A percentile compares a stretch with the other conserved stretches of the same genome.
Conservation (phyloP, 2,888 invertebrate genomes). For the Ethmia dodecea region DNA sequence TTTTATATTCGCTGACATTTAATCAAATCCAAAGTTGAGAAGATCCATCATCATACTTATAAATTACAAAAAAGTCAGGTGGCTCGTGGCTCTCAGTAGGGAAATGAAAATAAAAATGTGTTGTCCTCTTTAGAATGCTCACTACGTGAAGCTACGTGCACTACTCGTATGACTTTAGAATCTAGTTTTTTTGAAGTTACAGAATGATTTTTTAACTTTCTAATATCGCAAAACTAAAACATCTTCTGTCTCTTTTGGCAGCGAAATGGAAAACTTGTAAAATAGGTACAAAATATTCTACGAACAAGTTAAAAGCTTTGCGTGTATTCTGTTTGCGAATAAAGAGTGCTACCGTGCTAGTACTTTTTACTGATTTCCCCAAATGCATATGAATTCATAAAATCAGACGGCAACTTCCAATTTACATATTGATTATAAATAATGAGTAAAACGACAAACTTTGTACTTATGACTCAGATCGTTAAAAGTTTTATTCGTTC, state of each 20-base stretch:
- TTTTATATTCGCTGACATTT: not conserved
- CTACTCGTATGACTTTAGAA: no score
- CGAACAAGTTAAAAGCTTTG: slow-evolving; percentile 13
- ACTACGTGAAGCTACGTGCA: no score
- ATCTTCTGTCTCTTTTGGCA: not conserved
- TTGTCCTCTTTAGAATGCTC: no score
- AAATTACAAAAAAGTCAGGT: not conserved
- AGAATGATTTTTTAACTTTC: not conserved
- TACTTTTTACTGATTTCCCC: slow-evolving; percentile 38
- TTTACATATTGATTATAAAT: no score
- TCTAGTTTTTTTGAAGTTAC: no score
- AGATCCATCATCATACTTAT: not conserved
- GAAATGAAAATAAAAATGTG: slow-evolving; percentile 1
- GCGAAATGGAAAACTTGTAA: slow-evolving; percentile 5
- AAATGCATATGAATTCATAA: slow-evolving; percentile 36
- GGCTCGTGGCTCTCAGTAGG: not conserved
- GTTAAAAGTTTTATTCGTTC: no score
- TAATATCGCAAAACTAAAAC: not conserved
- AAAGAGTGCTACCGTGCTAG: slow-evolving; percentile 17
- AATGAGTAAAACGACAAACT: no score
- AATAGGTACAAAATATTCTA: slow-evolving; percentile 26
- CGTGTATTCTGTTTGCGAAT: slow-evolving; percentile 10
- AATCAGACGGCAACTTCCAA: no score
- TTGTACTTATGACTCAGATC: no score
- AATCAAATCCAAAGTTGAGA: not conserved